Percentiles rank a stretch among this genome's conserved stretches.
Evolutionary conservation across 2,113 vertebrate species (phyloP).

Genomic region (Hypomesus transpacificus): DNA sequence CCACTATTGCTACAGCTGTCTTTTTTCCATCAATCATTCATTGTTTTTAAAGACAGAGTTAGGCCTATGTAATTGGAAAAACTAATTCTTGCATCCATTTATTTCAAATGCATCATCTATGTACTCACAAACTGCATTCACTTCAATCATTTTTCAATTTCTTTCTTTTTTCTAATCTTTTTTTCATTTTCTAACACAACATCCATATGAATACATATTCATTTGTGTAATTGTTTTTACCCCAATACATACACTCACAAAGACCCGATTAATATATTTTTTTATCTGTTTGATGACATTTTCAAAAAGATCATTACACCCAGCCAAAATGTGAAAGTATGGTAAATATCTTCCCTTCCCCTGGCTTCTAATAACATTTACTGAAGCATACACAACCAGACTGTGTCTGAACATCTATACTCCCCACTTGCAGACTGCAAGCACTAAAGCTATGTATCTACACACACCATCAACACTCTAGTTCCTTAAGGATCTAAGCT

Average conservation of each 20-base stretch:
- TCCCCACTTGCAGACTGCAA: slow-evolving; percentile 37
- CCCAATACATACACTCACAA: slow-evolving; percentile 35
- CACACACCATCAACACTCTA: slow-evolving; percentile 24
- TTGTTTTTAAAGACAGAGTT: slow-evolving; percentile 3
- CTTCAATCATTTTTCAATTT: not conserved
- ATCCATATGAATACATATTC: slow-evolving; percentile 33
- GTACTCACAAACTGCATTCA: slow-evolving; percentile 14
- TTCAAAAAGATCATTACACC: slow-evolving; percentile 33
- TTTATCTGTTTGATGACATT: too few relatives aligned
- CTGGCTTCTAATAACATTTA: slow-evolving; percentile 34
- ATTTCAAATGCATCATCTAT: slow-evolving; percentile 6
- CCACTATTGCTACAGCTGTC: slow-evolving; percentile 59
- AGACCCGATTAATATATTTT: slow-evolving; percentile 16
- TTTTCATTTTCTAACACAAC: slow-evolving; percentile 30
- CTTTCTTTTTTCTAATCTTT: slow-evolving; percentile 21
- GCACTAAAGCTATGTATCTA: slow-evolving; percentile 23
- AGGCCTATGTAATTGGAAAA: slow-evolving; percentile 23
- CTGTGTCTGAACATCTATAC: slow-evolving; percentile 34
- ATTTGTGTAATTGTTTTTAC: slow-evolving; percentile 32
- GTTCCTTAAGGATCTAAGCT: slow-evolving; percentile 34
- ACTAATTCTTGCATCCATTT: slow-evolving; percentile 8
- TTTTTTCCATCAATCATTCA: slow-evolving; percentile 9
- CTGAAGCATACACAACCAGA: slow-evolving; percentile 41
- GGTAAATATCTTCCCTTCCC: slow-evolving; percentile 32
- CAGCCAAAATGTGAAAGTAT: slow-evolving; percentile 34